Conservation (phyloP, 53 echinoderm and acorn worm species). For the Crossaster papposus region DNA sequence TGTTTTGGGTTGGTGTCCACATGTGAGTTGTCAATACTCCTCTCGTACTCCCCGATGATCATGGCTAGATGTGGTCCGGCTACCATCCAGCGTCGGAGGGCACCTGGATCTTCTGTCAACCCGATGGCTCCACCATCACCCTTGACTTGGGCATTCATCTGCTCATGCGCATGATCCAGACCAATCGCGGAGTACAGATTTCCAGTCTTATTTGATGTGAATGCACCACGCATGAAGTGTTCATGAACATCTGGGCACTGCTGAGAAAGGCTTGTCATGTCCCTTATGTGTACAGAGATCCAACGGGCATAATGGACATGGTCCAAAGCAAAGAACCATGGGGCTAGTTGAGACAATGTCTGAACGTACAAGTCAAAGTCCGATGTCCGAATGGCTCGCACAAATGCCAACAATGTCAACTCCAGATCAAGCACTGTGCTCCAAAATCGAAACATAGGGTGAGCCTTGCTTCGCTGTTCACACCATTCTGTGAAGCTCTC, state of each 20-base stretch:
- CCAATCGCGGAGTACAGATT: conserved; percentile 42
- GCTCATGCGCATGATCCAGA: conserved; percentile 57
- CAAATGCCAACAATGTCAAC: conserved; percentile 11
- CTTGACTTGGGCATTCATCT: conserved; percentile 35
- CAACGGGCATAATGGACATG: conserved; percentile 42
- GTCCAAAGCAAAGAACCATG: conserved; percentile 35
- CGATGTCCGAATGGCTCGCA: conserved; percentile 45
- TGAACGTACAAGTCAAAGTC: conserved; percentile 42
- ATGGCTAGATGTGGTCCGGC: neutral
- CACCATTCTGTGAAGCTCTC: conserved; percentile 33
- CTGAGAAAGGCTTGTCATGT: conserved; percentile 9
- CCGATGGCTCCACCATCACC: conserved; percentile 50
- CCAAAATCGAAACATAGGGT: conserved; percentile 39
- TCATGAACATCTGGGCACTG: conserved; percentile 9
- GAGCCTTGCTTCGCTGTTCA: conserved; percentile 18
- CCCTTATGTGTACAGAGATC: conserved; percentile 40
- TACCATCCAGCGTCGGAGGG: conserved; percentile 37
- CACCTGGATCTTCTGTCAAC: conserved; percentile 33
- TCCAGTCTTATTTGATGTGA: conserved; percentile 8
- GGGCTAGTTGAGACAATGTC: conserved; percentile 19
- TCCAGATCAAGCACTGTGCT: conserved; percentile 8
- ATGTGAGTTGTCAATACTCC: neutral
- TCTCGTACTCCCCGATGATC: neutral
- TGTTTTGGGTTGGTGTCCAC: neutral
- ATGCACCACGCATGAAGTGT: conserved; percentile 10